These are phyloP conservation scores for Schizothorax lantsangensis DNA, from an alignment of 2,797 vertebrate genomes.

Conservation along the genomic window DNA sequence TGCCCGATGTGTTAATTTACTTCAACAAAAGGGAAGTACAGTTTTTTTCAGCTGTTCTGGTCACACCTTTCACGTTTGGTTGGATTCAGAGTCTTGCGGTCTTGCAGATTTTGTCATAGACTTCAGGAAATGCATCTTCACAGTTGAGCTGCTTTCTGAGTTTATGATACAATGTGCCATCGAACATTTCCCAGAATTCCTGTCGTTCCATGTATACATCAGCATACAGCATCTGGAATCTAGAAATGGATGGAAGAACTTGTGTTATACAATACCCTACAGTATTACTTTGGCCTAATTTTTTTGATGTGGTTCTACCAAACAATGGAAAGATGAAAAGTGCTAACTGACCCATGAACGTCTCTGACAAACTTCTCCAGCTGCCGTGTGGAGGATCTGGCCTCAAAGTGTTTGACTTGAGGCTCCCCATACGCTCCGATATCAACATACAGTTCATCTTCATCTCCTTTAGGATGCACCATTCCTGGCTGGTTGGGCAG, in stretches of 20 bases:
- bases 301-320: background rate
- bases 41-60: background rate
- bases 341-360: constrained; percentile 88
- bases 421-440: constrained; percentile 96
- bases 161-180: constrained; percentile 90
- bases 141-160: constrained; percentile 89
- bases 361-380: constrained; percentile 96
- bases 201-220: constrained; percentile 96
- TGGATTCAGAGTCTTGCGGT: constrained; percentile 89
- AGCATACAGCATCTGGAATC: constrained; percentile 99
- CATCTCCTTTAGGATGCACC: constrained; percentile 92
- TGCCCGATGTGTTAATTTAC: background rate
- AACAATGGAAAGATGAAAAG: too few relatives aligned
- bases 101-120: constrained; percentile 98
- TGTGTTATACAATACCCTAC: background rate
- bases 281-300: background rate
- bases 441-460: constrained; percentile 92
- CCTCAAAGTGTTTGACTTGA: constrained; percentile 91
- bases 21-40: background rate
- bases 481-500: constrained; percentile 90
- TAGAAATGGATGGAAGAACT: constrained; percentile 60
- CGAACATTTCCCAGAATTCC: constrained; percentile 99
- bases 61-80: background rate
- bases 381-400: constrained; percentile 87
- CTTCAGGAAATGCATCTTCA: constrained; percentile 93